phyloP scores from a whole-genome alignment of 2,888 invertebrate species.

The Trichopria drosophilae region DNA sequence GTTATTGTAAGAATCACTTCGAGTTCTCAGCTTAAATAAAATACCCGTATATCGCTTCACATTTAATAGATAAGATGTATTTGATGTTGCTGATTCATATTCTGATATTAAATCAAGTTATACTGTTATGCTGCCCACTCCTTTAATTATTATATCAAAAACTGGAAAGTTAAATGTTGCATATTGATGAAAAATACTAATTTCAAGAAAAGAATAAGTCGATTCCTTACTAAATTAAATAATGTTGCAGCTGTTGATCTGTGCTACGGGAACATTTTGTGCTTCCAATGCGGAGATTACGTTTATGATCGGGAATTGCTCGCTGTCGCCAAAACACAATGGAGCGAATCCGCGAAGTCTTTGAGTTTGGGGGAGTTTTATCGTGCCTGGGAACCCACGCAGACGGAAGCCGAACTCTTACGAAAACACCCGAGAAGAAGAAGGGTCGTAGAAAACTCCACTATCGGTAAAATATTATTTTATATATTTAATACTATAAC shows the following conservation, averaged over 20 bases:
- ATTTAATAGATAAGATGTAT: too few species aligned
- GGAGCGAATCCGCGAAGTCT: constrained; percentile 56
- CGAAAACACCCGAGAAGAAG: constrained; percentile 76
- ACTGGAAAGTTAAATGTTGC: too few species aligned
- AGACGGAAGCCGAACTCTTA: constrained; percentile 75
- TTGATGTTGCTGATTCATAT: too few species aligned
- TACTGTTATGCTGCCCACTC: too few species aligned
- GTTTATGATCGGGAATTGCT: constrained; percentile 77
- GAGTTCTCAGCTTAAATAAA: too few species aligned
- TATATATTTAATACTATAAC: background rate
- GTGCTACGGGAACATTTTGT: constrained; percentile 85
- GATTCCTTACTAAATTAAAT: constrained; percentile 4
- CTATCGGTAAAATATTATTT: constrained; percentile 65
- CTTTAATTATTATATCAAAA: too few species aligned
- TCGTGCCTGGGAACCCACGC: constrained; percentile 75
- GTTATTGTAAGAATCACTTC: too few species aligned
- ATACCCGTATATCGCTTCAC: too few species aligned
- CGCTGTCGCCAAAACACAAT: constrained; percentile 53
- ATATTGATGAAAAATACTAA: too few species aligned
- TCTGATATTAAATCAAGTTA: too few species aligned
- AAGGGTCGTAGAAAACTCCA: constrained; percentile 78
- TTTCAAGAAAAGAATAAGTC: constrained; percentile 1
- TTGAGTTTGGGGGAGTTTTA: constrained; percentile 56
- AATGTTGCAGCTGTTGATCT: constrained; percentile 74
- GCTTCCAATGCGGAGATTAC: constrained; percentile 89